These are phyloP conservation scores for Zygogramma bicolorata DNA, from an alignment of 2,888 invertebrate species.

Conservation along the genomic window DNA sequence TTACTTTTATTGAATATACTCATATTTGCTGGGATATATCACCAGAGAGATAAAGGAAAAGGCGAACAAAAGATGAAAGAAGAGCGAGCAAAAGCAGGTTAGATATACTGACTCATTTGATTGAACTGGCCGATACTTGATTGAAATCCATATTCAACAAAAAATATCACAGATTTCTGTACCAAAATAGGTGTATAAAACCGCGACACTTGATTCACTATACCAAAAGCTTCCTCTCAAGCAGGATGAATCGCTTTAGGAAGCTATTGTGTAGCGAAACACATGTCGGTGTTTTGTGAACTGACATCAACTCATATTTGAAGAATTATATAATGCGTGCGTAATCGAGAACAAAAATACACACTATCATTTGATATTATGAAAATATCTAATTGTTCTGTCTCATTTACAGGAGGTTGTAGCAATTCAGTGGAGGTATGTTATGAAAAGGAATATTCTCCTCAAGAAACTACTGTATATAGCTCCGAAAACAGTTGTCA, in stretches of 20 bases:
- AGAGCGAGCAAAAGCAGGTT: not conserved
- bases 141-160: too few species aligned
- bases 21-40: constrained; percentile 91
- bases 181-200: too few species aligned
- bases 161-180: too few species aligned
- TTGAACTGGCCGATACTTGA: too few species aligned
- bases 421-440: constrained; percentile 73
- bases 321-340: too few species aligned
- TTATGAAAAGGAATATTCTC: constrained; percentile 69
- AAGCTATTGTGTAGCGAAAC: too few species aligned
- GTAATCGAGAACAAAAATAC: not conserved
- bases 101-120: not conserved
- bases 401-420: constrained; percentile 71
- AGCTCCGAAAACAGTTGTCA: constrained; percentile 64
- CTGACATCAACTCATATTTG: too few species aligned
- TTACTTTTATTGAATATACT: constrained; percentile 84
- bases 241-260: too few species aligned
- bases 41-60: constrained; percentile 78
- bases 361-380: not conserved
- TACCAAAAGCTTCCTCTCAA: too few species aligned
- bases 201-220: too few species aligned
- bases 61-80: constrained; percentile 76
- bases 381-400: not conserved
- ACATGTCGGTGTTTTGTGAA: too few species aligned
- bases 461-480: constrained; percentile 45